These are phyloP conservation scores for Drosophila quinaria DNA, from an alignment of 2,888 invertebrate genomes.

Conservation along the genomic window DNA sequence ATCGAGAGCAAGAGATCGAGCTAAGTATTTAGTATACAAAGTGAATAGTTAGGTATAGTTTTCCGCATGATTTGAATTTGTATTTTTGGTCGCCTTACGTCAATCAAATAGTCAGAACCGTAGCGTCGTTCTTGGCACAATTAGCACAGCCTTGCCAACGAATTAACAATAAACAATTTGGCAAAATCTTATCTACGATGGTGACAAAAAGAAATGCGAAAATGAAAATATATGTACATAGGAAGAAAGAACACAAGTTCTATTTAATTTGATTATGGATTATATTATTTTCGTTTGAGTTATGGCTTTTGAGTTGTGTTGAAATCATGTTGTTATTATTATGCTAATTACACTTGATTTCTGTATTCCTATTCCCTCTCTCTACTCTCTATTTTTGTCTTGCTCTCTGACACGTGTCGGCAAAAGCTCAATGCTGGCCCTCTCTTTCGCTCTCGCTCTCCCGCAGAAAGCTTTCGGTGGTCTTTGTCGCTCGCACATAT, in stretches of 20 bases:
- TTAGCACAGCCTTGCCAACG: conserved; percentile 64
- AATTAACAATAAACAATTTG: conserved; percentile 21
- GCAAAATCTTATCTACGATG: conserved; percentile 29
- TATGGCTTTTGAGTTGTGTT: background rate
- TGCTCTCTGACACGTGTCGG: conserved; percentile 39
- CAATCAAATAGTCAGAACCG: conserved; percentile 41
- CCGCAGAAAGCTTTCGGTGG: conserved; percentile 1
- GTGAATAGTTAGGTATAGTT: conserved; percentile 39
- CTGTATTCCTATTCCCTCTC: background rate
- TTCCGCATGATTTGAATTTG: conserved; percentile 46
- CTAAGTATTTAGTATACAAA: background rate
- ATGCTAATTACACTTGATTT: conserved; percentile 18
- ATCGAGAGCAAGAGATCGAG: conserved; percentile 9
- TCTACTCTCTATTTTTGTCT: conserved; percentile 1
- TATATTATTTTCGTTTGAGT: background rate
- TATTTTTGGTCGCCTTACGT: conserved; percentile 55
- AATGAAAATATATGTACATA: conserved; percentile 1
- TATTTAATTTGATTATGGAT: background rate
- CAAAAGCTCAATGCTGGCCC: conserved; percentile 2
- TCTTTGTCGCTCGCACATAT: conserved; percentile 44
- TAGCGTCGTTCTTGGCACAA: conserved; percentile 66
- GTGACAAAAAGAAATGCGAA: conserved; percentile 2
- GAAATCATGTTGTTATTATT: conserved; percentile 8
- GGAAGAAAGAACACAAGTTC: background rate
- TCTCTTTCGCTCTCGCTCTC: conserved; percentile 13